A percentile compares a stretch with the other conserved stretches of the same genome.
Conservation (phyloP, 2,113 vertebrate species). For the Bothrops jararaca region DNA sequence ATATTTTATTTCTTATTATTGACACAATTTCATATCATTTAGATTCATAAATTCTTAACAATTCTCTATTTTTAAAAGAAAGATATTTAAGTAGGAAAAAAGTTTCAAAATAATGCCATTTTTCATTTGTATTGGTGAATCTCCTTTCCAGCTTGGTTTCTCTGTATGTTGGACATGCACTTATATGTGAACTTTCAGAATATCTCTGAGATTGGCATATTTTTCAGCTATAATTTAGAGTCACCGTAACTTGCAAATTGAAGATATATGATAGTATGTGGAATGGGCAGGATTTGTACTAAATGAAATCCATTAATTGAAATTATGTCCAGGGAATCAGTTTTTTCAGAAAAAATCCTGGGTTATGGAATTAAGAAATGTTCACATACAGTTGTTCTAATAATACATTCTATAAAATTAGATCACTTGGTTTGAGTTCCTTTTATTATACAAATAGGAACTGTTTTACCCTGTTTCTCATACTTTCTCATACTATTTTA, state of each 20-base stretch:
- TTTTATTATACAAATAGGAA: not conserved
- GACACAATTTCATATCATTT: not conserved
- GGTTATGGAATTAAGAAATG: not conserved
- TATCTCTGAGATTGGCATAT: not conserved
- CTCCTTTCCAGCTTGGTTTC: not conserved
- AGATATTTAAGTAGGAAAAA: not conserved
- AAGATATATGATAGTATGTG: not conserved
- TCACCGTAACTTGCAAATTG: not conserved
- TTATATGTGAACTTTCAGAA: not conserved
- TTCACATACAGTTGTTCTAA: not conserved
- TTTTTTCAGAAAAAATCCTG: not conserved
- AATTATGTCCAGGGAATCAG: not conserved
- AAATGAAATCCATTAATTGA: not conserved
- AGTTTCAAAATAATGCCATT: not conserved
- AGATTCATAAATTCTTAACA: not conserved
- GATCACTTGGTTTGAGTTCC: not conserved
- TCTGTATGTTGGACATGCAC: not conserved
- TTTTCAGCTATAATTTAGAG: not conserved
- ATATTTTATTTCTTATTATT: not conserved
- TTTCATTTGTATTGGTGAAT: not conserved
- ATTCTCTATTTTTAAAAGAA: not conserved
- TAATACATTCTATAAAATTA: not conserved
- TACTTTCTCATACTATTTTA: constrained; percentile 15
- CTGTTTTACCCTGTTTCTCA: not conserved
- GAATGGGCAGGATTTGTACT: not conserved